Base-by-base conservation (phyloP, 2,797 vertebrate genomes). In the Rousettus madagascariensis region DNA sequence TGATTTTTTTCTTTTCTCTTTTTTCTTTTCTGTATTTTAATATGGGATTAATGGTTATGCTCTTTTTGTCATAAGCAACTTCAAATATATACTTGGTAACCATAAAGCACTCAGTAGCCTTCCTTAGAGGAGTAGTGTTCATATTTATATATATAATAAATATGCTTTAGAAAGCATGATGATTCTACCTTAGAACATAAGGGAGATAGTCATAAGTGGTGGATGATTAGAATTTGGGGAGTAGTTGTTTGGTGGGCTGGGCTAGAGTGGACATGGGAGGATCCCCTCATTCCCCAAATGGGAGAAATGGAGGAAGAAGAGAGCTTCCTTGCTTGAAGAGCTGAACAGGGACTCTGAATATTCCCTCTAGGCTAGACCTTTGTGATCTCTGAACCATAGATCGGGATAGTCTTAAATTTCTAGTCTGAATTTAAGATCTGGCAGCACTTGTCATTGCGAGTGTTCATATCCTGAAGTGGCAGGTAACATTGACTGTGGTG, bases 31-130 rank as follows among this genome's bases (percentile, higher is more conserved):
- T 80, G 0, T 79, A 59, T 86, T 89, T 94, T 90, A 61, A 71
- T 75, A 43, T 43, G 43, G 43, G 0, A 43, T 90, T 51, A 80
- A 36, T 92, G 53, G 10, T 61, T 95, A 80, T 86, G 74, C 75
- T 95, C 11, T 90, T 91, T 97, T 94, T 86, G 65, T 90, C 8
- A 36, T 84, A 71, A 90, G 66, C 10, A 28, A 53, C 3, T n/a
- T 79, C 38, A 89, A 41, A 89, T 89, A 38, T 28, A 51, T 77
- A 15, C 43, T 61, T 51, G 77, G 30, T 94, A 71, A 79, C 61
- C 33, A 36, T 65, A 75, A 80, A 65, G 74, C 43, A 80, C 22
- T 94, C n/a, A 77, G 59, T 28, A 92, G n/a, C n/a, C 57, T 88
- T 86, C 86, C 83, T 65, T 65, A 83, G 57, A 53, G 17, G 8